These are phyloP conservation scores for Arrhamphus sclerolepis DNA, from an alignment of 2,797 vertebrate genomes.

Conservation along the genomic window DNA sequence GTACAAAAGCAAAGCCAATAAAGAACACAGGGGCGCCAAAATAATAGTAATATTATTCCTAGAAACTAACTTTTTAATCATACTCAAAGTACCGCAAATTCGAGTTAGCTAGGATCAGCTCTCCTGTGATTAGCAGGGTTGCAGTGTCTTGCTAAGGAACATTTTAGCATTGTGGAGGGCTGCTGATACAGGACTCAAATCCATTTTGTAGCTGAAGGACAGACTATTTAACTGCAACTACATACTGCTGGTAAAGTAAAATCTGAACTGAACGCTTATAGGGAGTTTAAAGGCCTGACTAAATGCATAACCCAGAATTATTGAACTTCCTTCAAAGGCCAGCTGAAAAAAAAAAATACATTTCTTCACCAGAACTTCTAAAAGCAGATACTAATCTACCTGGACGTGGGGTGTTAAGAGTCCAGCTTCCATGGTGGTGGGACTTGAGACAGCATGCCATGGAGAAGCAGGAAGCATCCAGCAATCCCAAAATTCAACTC, in stretches of 20 bases:
- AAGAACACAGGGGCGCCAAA: slow-evolving; percentile 7
- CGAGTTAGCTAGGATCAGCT: slow-evolving; percentile 22
- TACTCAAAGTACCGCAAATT: slow-evolving; percentile 10
- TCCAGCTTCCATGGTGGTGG: slow-evolving; percentile 75
- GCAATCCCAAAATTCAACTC: slow-evolving; percentile 24
- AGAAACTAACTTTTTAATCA: slow-evolving; percentile 11
- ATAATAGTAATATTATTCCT: slow-evolving; percentile 18
- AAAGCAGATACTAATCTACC: slow-evolving; percentile 57
- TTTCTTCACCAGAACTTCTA: neutral
- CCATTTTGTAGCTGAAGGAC: slow-evolving; percentile 43
- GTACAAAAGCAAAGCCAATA: slow-evolving; percentile 20
- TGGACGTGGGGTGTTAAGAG: slow-evolving; percentile 64
- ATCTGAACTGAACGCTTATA: slow-evolving; percentile 26
- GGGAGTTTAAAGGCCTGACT: slow-evolving; percentile 12
- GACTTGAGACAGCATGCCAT: slow-evolving; percentile 84
- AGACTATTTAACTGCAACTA: slow-evolving; percentile 23
- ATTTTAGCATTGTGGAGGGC: slow-evolving; percentile 32
- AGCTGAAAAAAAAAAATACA: too few relatives aligned
- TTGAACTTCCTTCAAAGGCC: too few relatives aligned
- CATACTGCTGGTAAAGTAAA: slow-evolving; percentile 40
- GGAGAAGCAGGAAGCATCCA: slow-evolving; percentile 44
- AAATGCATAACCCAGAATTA: too few relatives aligned
- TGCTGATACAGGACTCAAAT: slow-evolving; percentile 55
- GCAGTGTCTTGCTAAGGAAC: slow-evolving; percentile 41
- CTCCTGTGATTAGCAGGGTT: slow-evolving; percentile 32